These are phyloP conservation scores for Acrossocheilus fasciatus DNA, from an alignment of 2,797 vertebrate species.

Conservation along the genomic window DNA sequence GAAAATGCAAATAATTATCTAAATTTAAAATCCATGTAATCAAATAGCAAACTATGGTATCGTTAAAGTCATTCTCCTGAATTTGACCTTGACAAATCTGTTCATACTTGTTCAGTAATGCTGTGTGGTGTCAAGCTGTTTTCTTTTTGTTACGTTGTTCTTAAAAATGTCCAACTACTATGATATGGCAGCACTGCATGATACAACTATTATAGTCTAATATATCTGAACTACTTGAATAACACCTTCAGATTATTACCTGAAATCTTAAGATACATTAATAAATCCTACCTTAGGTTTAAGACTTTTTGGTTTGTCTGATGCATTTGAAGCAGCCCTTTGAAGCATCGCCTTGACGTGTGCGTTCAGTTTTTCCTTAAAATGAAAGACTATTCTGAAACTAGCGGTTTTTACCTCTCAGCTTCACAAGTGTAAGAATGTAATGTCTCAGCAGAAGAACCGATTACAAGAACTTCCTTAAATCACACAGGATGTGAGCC, in stretches of 20 bases:
- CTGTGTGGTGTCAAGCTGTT: background rate
- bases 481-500: conserved; percentile 81
- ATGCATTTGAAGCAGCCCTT: conserved; percentile 89
- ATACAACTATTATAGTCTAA: background rate
- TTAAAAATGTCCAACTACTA: background rate
- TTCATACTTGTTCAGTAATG: background rate
- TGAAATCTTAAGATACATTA: background rate
- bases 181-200: background rate
- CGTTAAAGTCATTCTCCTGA: background rate
- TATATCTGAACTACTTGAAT: background rate
- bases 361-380: conserved; percentile 31
- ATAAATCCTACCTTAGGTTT: conserved; percentile 90
- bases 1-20: conserved; percentile 67
- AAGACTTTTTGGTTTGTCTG: conserved; percentile 88
- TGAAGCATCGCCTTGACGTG: conserved; percentile 83
- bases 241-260: background rate
- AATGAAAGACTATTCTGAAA: conserved; percentile 37
- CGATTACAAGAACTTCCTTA: conserved; percentile 75
- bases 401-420: conserved; percentile 43
- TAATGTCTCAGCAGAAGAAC: conserved; percentile 44
- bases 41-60: conserved; percentile 63
- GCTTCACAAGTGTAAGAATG: conserved; percentile 62
- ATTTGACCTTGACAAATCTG: background rate
- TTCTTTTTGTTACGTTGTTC: background rate
- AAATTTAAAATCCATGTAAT: conserved; percentile 75